Evolutionary conservation across 2,797 vertebrate species (phyloP).

Genomic region (Clarias pachynema): DNA sequence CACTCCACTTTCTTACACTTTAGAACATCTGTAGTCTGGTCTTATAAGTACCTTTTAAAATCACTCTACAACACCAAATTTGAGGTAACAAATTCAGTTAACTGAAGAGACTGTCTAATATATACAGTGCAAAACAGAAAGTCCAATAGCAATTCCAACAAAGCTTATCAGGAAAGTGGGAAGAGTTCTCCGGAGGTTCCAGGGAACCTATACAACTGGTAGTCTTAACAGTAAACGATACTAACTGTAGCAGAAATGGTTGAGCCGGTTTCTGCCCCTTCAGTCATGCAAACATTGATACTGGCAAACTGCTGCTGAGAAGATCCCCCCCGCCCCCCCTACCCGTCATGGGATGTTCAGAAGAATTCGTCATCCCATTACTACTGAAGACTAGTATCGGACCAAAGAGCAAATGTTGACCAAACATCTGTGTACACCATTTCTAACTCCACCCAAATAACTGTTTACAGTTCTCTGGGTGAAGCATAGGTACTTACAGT

Average conservation of each 20-base stretch:
- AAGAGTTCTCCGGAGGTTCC: background rate
- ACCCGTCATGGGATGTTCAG: background rate
- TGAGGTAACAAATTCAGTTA: background rate
- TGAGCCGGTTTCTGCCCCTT: background rate
- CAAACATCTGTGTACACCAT: background rate
- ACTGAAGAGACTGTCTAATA: background rate
- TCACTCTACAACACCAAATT: background rate
- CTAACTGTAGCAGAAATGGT: background rate
- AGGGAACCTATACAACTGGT: background rate
- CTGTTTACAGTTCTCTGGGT: background rate
- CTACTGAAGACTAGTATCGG: background rate
- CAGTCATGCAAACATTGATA: background rate
- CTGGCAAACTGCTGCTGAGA: background rate
- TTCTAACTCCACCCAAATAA: background rate
- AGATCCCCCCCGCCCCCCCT: no score
- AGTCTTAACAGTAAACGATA: background rate
- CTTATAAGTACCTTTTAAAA: background rate
- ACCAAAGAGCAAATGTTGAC: background rate
- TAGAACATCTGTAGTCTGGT: background rate
- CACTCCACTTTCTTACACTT: background rate
- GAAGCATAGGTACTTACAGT: background rate
- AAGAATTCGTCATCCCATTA: background rate
- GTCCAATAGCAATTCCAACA: background rate
- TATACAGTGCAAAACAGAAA: background rate
- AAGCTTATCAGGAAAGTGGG: background rate